A percentile compares a stretch with the other conserved stretches of the same genome.
These are phyloP conservation scores for Callipepla squamata DNA, from an alignment of 2,113 vertebrate species.

Conservation along the genomic window DNA sequence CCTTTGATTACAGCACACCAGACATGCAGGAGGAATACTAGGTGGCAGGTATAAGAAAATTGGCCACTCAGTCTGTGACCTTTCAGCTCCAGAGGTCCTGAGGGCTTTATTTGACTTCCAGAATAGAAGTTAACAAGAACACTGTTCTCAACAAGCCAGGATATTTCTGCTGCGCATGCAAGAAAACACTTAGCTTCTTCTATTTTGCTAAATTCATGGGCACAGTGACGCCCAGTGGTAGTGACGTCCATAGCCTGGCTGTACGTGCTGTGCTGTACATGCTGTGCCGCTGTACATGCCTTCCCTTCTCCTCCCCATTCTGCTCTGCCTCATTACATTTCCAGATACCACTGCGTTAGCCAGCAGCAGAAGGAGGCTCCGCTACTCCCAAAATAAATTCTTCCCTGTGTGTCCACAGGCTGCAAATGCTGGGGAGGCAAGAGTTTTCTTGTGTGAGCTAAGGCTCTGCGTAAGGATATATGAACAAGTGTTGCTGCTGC, in stretches of 20 bases:
- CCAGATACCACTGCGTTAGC: background rate
- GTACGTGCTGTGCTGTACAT: fast-evolving
- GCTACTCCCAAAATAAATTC: background rate
- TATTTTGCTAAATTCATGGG: background rate
- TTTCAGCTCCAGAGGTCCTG: background rate
- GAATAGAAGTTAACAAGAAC: background rate
- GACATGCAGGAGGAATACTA: fast-evolving
- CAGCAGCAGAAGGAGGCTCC: background rate
- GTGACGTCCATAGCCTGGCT: background rate
- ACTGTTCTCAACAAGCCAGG: background rate
- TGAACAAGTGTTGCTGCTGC: background rate
- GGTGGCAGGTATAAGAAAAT: background rate
- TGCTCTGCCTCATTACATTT: background rate
- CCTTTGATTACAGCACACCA: background rate
- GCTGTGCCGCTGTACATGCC: fast-evolving
- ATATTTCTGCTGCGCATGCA: background rate
- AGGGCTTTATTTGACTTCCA: background rate
- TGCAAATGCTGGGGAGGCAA: background rate
- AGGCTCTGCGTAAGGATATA: background rate
- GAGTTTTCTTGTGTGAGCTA: background rate
- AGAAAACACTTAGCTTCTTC: background rate
- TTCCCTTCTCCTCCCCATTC: background rate
- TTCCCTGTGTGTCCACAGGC: background rate
- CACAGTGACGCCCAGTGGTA: constrained; percentile 40
- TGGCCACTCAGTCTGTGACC: background rate